Conservation (phyloP, 2,888 invertebrate genomes). For the Epirrhoe tristata region DNA sequence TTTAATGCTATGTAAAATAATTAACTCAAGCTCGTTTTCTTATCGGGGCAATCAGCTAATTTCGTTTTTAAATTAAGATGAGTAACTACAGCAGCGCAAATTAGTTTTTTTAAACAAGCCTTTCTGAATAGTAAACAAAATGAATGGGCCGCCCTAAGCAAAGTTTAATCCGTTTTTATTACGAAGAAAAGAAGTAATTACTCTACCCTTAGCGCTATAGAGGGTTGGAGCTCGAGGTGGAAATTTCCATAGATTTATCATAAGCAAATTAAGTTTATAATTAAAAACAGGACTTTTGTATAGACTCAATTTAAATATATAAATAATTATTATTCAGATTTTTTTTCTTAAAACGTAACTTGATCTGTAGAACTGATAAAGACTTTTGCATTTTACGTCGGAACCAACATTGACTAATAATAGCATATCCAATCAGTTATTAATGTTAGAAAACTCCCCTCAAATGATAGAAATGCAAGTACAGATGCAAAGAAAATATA, state of each 20-base stretch:
- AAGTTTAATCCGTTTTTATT: conserved; percentile 86
- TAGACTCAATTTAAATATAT: conserved; percentile 84
- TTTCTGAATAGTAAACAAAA: conserved; percentile 84
- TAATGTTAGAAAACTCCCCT: not conserved
- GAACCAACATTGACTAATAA: too few relatives aligned
- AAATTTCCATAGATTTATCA: conserved; percentile 86
- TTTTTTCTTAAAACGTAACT: conserved; percentile 26
- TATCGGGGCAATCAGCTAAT: conserved; percentile 56
- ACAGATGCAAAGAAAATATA: not conserved
- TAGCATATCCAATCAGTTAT: not conserved
- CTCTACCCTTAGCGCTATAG: conserved; percentile 82
- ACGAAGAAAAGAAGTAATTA: conserved; percentile 86
- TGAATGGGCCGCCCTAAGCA: conserved; percentile 84
- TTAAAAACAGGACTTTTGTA: conserved; percentile 85
- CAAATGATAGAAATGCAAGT: not conserved
- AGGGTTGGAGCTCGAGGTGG: conserved; percentile 81
- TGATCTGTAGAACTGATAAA: not conserved
- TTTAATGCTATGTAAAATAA: conserved; percentile 19
- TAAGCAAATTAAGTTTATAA: conserved; percentile 86
- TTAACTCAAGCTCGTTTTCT: conserved; percentile 38
- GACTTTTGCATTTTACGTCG: not conserved
- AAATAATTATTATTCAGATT: conserved; percentile 59
- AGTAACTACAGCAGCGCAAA: conserved; percentile 69
- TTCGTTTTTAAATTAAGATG: conserved; percentile 72
- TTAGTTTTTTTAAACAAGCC: conserved; percentile 79